Evolutionary conservation across 2,888 invertebrate species (phyloP), one percentile per base, ranked within the genome.

Genomic region (Strigamia crassipes): DNA sequence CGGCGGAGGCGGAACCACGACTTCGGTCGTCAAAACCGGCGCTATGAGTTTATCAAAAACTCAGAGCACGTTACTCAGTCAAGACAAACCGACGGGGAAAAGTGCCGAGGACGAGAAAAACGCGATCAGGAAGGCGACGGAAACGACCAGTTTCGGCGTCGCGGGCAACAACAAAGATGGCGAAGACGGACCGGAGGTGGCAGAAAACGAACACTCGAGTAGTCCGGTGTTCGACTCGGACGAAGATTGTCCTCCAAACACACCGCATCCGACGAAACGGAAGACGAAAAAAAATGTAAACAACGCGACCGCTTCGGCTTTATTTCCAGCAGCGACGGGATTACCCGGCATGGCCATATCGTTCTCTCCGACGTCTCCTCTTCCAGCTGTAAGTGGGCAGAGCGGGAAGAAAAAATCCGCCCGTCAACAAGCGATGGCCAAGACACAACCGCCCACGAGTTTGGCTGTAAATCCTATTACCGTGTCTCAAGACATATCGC

Each of bases 141-240:
- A 90, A 73, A 90, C 89, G 83, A 90, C 86, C 82, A 83, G 85
- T 82, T 80, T 84, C 84, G 81, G 86, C 51, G 81, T 85, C n/a
- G 81, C 86, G 41, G 82, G 85, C 18, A 84, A 83, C 15, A 85
- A 84, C 42, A 83, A 84, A 82, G 85, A 84, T 66, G 85, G 85
- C 66, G 86, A 86, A 73, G 85, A 84, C 91, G 73, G 31, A 23
- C 27, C n/a, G 15, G 73, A 73, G 5, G 31, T 73, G 23, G 73
- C 27, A 1, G 93, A 86, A 90, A 92, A 56, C 93, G 94, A 95
- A 85, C 90, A 96, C 66, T 96, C 96, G 0, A 96, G 96, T 86
- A 96, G 96, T 82, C 89, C 89, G 92, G 96, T 96, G 0, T 97
- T 97, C 87, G 97, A 97, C 86, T 97, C 97, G 0, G 97, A 97